Base-by-base conservation (phyloP, 2,888 invertebrate genomes). In the Lypha dubia region DNA sequence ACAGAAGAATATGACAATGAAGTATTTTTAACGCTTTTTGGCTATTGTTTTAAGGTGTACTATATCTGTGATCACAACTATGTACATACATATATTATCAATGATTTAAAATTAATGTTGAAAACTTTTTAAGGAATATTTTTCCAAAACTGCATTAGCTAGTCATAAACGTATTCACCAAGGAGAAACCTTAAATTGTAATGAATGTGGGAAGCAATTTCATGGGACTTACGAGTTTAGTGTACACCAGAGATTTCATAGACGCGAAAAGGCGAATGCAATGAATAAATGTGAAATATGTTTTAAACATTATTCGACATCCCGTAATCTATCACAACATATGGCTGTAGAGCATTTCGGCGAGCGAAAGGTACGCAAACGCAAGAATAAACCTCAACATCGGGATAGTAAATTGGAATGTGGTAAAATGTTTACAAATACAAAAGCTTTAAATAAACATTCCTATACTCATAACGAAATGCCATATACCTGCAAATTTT, bases 381-480 rank as follows among this genome's bases (percentile, higher is more conserved):
- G 76, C 20, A 32, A 68, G 49, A 68, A 68, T 63, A 83, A 79
- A 77, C 85, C 86, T 24, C 62, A 87, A 35, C 88, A 88, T 68
- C 85, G 86, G 87, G 11, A 22, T 28, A 76, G 88, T 7, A 88
- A 88, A 60, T 51, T 88, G 7, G 87, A 88, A 75, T 88, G 88
- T 71, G 88, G 88, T 3, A 88, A 88, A 71, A 74, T 88, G 3
- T 88, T 88, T 79, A 83, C 87, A 2, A 88, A 88, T 11, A 87
- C 88, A n/a, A 88, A 88, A 76, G 88, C 88, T 8, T 77, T 88
- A n/a, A 85, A 86, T 53, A 88, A 88, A 58, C 88, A 88, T 74
- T 88, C 88, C 0, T 88, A 86, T 65, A 85, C 82, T 41, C 88
- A 88, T 79, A 79, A 86, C n/a, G 87, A 87, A 85, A 88, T 88